phyloP scores from a whole-genome alignment of 2,797 vertebrate species.

The Phaenicophaeus curvirostris region DNA sequence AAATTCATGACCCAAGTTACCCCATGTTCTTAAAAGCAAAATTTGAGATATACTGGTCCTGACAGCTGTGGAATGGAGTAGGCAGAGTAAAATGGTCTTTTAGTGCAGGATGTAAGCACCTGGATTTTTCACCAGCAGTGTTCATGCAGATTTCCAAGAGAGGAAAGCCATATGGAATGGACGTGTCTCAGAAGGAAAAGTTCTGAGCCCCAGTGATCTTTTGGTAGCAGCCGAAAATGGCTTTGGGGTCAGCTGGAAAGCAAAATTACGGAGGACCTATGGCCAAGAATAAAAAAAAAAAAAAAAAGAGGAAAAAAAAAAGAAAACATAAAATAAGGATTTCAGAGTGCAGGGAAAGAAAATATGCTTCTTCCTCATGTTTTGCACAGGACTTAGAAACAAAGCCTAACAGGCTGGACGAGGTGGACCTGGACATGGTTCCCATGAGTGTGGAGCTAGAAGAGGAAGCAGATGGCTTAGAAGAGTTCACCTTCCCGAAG shows the following conservation, averaged over 20 bases:
- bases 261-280: background rate
- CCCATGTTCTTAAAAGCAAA: background rate
- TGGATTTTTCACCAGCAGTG: background rate
- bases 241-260: background rate
- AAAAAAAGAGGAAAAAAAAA: too few species aligned
- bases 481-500: slow-evolving; percentile 90
- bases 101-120: background rate
- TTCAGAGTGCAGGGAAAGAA: background rate
- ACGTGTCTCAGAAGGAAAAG: background rate
- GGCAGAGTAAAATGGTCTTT: background rate
- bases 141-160: background rate
- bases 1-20: background rate
- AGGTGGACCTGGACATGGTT: slow-evolving; percentile 88
- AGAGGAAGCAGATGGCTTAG: slow-evolving; percentile 82
- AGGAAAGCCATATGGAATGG: background rate
- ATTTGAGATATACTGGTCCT: background rate
- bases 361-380: background rate
- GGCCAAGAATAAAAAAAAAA: background rate
- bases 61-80: background rate
- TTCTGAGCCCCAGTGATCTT: background rate
- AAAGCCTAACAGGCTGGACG: slow-evolving; percentile 74
- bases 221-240: background rate
- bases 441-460: slow-evolving; percentile 78
- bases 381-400: slow-evolving; percentile 82
- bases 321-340: background rate